phyloP scores from a whole-genome alignment of 2,797 vertebrate genomes.

The Trematomus bernacchii region DNA sequence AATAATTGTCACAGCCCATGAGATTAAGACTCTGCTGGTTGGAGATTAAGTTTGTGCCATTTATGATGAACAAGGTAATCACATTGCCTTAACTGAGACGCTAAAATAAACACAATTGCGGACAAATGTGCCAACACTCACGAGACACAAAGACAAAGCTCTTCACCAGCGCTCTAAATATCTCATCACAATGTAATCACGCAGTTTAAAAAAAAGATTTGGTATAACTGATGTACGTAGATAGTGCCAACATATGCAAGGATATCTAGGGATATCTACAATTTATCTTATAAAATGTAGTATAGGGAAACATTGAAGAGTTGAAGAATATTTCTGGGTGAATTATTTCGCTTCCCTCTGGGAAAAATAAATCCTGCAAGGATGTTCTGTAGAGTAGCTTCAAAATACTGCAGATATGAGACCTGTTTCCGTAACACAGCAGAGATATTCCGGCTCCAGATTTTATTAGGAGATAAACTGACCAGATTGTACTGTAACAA shows the following conservation, averaged over 20 bases:
- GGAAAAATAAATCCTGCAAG: conserved; percentile 29
- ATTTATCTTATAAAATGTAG: background rate
- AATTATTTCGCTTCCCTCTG: conserved; percentile 20
- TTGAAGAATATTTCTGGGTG: conserved; percentile 28
- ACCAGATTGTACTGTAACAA: conserved; percentile 67
- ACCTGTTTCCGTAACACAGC: conserved; percentile 58
- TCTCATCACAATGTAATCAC: conserved; percentile 28
- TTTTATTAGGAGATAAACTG: conserved; percentile 75
- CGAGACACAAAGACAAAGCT: conserved; percentile 16
- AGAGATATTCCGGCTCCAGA: conserved; percentile 65
- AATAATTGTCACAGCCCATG: conserved; percentile 31
- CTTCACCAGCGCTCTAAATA: background rate
- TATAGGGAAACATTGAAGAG: conserved; percentile 17
- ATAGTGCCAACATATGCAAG: conserved; percentile 5
- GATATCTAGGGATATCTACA: conserved; percentile 5
- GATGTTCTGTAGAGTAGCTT: conserved; percentile 55
- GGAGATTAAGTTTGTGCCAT: conserved; percentile 31
- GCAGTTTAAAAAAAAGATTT: conserved; percentile 28
- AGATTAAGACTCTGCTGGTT: conserved; percentile 14
- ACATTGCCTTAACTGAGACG: conserved; percentile 12
- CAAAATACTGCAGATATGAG: conserved; percentile 62
- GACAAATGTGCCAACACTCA: conserved; percentile 23
- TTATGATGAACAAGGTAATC: conserved; percentile 35
- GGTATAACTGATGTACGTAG: background rate
- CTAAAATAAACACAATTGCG: conserved; percentile 11